Evolutionary conservation across 1,140 invertebrate genomes (phyloP), one percentile per base, ranked within the genome.

Genomic region (Hirudo medicinalis): DNA sequence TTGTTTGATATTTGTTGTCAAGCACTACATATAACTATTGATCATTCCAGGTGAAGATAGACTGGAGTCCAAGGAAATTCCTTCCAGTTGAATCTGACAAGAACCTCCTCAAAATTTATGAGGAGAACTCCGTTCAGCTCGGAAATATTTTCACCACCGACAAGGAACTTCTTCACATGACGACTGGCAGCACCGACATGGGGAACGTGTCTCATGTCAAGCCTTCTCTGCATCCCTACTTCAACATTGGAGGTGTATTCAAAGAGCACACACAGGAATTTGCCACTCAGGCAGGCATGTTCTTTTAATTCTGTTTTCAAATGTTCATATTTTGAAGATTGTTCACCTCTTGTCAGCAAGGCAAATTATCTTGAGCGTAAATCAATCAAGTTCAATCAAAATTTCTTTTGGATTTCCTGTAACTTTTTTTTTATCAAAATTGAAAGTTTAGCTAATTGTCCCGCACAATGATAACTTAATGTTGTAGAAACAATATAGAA

Each of bases 131-230:
- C n/a, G 19, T 29, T 4, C 40, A 20, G 20, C 57, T 71, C 8
- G 71, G 71, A 36, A 54, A 17, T 5, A 6, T 36, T 9, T 60
- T 25, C 60, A 20, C 60, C 3, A 15, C 13, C 5, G 60, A 63
- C 22, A 29, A 68, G 49, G 36, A 74, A 70, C 32, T 73, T 69
- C 63, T 53, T n/a, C 20, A 29, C 11, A 9, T 32, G 22, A n/a
- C 72, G 36, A 54, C 54, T 32, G 78, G 78, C 11, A 79, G 78
- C 9, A 77, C 78, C 19, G 78, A 78, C 57, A 78, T 78, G 80
- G 81, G 82, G 1, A 80, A 82, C 74, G 79, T 82, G 11, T 81
- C 80, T 11, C 77, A 79, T 32, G 76, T 77, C 40, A 76, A 83
- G 0, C 82, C 82, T 1, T 75, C 75, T 70, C 80, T 83, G 11